Percentiles rank a stretch among this genome's conserved stretches.
Conservation (phyloP, 2,888 invertebrate genomes). For the Philopedon plagiatum region DNA sequence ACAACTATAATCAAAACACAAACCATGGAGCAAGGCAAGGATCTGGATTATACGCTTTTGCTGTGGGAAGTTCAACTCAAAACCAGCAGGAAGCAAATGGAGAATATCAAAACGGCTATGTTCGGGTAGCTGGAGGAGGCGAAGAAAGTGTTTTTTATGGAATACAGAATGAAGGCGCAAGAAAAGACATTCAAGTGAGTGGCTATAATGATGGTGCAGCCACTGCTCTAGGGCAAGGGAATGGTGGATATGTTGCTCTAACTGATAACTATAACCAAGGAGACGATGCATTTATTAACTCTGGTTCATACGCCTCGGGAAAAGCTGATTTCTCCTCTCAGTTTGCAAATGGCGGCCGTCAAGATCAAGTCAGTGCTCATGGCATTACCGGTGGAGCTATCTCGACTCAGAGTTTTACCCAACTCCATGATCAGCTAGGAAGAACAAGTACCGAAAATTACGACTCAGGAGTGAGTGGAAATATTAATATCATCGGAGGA, state of each 20-base stretch:
- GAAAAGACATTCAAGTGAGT: neutral
- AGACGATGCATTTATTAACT: neutral
- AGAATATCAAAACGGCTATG: neutral
- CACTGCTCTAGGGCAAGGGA: neutral
- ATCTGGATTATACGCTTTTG: neutral
- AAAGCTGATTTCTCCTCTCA: neutral
- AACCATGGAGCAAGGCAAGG: neutral
- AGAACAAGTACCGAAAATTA: neutral
- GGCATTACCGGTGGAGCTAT: constrained; percentile 32
- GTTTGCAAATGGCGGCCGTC: neutral
- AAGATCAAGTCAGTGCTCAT: neutral
- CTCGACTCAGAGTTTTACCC: constrained; percentile 41
- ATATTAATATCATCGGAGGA: constrained; percentile 62
- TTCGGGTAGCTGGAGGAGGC: neutral
- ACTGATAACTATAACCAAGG: neutral
- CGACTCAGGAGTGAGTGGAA: constrained; percentile 42
- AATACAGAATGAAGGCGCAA: neutral
- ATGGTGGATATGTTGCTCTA: neutral
- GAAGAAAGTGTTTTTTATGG: neutral
- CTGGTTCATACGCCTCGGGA: neutral
- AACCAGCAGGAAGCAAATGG: constrained; percentile 19
- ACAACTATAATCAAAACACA: no score
- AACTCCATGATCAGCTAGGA: constrained; percentile 31
- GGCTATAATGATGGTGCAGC: neutral
- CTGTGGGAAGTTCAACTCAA: neutral